These are phyloP conservation scores for Salmo trutta DNA, from an alignment of 2,797 vertebrate species.

Conservation along the genomic window DNA sequence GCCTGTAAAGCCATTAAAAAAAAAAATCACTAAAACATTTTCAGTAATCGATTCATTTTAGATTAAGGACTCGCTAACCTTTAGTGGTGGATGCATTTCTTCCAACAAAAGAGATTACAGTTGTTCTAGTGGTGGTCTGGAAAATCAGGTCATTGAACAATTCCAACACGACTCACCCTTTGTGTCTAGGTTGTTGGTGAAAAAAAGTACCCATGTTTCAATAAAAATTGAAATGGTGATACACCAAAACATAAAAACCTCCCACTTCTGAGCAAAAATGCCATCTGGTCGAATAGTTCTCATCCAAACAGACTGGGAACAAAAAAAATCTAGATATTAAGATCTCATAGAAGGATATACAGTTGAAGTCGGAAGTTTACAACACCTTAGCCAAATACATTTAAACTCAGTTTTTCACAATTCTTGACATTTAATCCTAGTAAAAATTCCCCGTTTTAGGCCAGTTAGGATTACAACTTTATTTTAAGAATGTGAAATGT, in stretches of 20 bases:
- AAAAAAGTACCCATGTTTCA: constrained; percentile 35
- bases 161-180: constrained; percentile 18
- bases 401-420: no score
- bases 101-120: not conserved
- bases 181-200: constrained; percentile 22
- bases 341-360: not conserved
- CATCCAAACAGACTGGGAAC: constrained; percentile 23
- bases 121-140: not conserved
- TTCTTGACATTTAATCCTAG: no score
- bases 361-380: no score
- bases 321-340: not conserved
- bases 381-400: no score
- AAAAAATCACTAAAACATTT: not conserved
- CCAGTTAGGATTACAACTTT: no score
- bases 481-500: no score
- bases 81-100: not conserved
- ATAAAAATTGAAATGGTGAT: constrained; percentile 32
- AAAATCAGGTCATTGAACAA: not conserved
- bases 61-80: no score
- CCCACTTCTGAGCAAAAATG: constrained; percentile 30
- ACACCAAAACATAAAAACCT: constrained; percentile 23
- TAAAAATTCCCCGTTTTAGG: no score
- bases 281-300: constrained; percentile 28
- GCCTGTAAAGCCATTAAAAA: constrained; percentile 12
- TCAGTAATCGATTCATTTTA: not conserved